Percentiles rank a stretch among this genome's conserved stretches.
Conservation (phyloP, 2,113 vertebrate genomes). For the Vicugna pacos region DNA sequence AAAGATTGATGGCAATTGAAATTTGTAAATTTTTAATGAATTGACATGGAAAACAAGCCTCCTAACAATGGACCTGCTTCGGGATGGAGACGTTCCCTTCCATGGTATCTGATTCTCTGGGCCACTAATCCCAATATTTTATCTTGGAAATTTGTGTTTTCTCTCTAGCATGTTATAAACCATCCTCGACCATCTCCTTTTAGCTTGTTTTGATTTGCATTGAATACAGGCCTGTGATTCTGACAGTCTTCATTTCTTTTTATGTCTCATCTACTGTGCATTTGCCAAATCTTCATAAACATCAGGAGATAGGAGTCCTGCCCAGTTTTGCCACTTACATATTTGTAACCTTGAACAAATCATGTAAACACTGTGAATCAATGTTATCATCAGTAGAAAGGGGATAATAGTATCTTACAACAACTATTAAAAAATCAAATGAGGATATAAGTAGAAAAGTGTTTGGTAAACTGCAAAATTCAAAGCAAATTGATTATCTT, state of each 20-base stretch:
- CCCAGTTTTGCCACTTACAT: neutral
- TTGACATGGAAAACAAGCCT: neutral
- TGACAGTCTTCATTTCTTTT: neutral
- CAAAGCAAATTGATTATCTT: neutral
- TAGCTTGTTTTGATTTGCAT: neutral
- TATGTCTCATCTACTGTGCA: neutral
- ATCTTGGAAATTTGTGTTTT: neutral
- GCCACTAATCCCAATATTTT: neutral
- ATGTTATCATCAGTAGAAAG: constrained; percentile 27
- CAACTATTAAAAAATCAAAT: neutral
- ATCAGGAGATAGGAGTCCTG: neutral
- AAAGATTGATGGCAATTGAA: neutral
- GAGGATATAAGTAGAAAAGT: neutral
- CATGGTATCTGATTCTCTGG: neutral
- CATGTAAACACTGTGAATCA: neutral
- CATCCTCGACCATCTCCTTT: neutral
- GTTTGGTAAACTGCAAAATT: neutral
- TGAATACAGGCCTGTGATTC: neutral
- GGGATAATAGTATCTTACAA: neutral
- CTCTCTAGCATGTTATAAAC: neutral
- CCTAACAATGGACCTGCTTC: neutral
- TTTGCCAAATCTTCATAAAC: neutral
- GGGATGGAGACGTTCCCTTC: neutral
- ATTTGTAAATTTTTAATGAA: neutral
- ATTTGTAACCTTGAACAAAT: neutral